phyloP scores from a whole-genome alignment of 2,888 invertebrate genomes.

The Azorinus chamasolen region DNA sequence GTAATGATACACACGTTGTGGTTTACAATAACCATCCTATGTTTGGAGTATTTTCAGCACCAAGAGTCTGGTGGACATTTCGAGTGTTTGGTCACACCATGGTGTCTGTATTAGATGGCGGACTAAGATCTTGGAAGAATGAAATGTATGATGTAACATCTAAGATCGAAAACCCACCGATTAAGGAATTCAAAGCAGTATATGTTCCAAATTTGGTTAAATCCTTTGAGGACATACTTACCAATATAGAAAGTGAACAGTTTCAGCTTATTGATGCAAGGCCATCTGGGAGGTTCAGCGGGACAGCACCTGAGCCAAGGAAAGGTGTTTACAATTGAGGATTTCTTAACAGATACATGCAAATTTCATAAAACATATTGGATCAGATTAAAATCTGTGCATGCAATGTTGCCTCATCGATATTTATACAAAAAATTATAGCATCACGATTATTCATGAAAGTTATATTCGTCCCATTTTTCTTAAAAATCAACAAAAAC shows the following conservation, averaged over 20 bases:
- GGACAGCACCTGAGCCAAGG: slow-evolving; percentile 82
- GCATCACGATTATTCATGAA: too few relatives aligned
- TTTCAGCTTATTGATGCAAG: slow-evolving; percentile 82
- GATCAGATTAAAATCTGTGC: too few relatives aligned
- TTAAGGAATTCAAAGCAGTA: slow-evolving; percentile 67
- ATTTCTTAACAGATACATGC: too few relatives aligned
- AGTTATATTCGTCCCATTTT: too few relatives aligned
- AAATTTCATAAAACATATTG: too few relatives aligned
- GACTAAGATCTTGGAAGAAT: slow-evolving; percentile 77
- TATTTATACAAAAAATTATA: too few relatives aligned
- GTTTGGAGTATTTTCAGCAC: slow-evolving; percentile 79
- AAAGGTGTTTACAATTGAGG: slow-evolving; percentile 79
- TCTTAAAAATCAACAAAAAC: too few relatives aligned
- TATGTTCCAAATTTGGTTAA: slow-evolving; percentile 71
- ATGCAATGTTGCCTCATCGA: too few relatives aligned
- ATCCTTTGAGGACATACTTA: slow-evolving; percentile 78
- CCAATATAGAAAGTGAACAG: slow-evolving; percentile 69
- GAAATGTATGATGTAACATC: slow-evolving; percentile 63
- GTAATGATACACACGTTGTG: slow-evolving; percentile 80
- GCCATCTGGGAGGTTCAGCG: slow-evolving; percentile 79
- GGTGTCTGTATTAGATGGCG: slow-evolving; percentile 82
- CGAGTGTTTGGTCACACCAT: slow-evolving; percentile 79
- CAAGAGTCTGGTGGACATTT: slow-evolving; percentile 84
- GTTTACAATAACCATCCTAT: slow-evolving; percentile 81
- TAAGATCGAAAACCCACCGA: slow-evolving; percentile 42